These are phyloP conservation scores for Agonopterix heracliana DNA, from an alignment of 2,888 invertebrate species.

Conservation along the genomic window DNA sequence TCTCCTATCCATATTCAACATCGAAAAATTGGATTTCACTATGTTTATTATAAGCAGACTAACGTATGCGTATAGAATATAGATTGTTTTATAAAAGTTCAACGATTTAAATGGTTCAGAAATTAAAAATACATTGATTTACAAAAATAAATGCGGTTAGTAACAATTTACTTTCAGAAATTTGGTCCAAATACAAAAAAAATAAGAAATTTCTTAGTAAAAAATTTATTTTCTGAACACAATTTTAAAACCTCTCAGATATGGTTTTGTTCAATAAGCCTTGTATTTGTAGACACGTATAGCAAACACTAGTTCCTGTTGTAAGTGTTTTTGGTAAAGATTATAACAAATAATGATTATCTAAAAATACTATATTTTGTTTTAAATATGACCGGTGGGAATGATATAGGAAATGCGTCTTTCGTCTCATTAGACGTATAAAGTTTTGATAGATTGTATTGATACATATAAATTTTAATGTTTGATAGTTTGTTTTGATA, in stretches of 20 bases:
- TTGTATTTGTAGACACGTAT: slow-evolving; percentile 49
- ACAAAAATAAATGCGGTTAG: slow-evolving; percentile 34
- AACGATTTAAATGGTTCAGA: slow-evolving; percentile 33
- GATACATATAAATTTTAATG: neutral
- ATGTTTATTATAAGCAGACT: slow-evolving; percentile 37
- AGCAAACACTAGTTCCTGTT: slow-evolving; percentile 9
- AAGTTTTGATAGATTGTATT: neutral
- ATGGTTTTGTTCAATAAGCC: slow-evolving; percentile 50
- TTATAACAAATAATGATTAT: slow-evolving; percentile 66
- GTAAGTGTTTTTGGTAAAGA: slow-evolving; percentile 42
- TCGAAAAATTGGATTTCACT: slow-evolving; percentile 34
- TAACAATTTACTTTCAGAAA: slow-evolving; percentile 35
- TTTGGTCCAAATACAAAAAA: slow-evolving; percentile 50
- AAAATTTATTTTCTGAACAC: slow-evolving; percentile 21
- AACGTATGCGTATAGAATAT: slow-evolving; percentile 30
- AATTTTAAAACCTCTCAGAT: slow-evolving; percentile 31
- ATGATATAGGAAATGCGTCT: neutral
- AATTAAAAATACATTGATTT: slow-evolving; percentile 21
- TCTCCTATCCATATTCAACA: slow-evolving; percentile 41
- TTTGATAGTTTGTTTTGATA: neutral
- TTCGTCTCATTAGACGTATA: neutral
- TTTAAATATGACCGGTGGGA: neutral
- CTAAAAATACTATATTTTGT: slow-evolving; percentile 66
- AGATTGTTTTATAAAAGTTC: slow-evolving; percentile 42
- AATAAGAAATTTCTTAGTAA: slow-evolving; percentile 13